Evolutionary conservation across 2,888 invertebrate species (phyloP).

Genomic region (Tipula lateralis): DNA sequence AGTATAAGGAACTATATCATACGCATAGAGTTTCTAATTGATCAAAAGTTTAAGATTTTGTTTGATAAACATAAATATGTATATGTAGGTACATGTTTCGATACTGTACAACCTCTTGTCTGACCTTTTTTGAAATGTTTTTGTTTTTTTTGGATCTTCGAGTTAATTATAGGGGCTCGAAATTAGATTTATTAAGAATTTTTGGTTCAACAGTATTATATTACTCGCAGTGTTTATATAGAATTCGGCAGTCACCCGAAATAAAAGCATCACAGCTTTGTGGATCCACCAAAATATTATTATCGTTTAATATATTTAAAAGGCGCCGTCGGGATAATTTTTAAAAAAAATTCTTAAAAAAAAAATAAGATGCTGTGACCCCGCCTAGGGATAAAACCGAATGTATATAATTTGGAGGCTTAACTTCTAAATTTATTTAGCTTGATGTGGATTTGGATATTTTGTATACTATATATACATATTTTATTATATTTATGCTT

Average conservation of each 20-base stretch:
- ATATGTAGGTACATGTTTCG: background rate
- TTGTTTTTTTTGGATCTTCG: background rate
- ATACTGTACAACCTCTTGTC: background rate
- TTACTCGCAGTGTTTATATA: background rate
- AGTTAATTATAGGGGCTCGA: background rate
- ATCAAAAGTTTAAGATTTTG: background rate
- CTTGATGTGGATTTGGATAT: background rate
- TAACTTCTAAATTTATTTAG: slow-evolving; percentile 4
- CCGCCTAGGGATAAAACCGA: slow-evolving; percentile 14
- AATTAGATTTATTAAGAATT: background rate
- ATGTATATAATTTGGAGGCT: background rate
- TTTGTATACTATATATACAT: background rate
- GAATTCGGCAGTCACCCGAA: background rate
- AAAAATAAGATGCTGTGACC: background rate
- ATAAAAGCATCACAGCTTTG: background rate
- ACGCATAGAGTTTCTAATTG: background rate
- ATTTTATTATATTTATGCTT: background rate
- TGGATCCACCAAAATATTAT: background rate
- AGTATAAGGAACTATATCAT: background rate
- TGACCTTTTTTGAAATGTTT: background rate
- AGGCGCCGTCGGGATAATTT: background rate
- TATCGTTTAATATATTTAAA: background rate
- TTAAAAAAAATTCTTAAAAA: background rate
- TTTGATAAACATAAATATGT: background rate
- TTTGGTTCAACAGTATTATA: background rate